These are phyloP conservation scores for Hafferia zeledoni DNA, from an alignment of 2,797 vertebrate species.

Conservation along the genomic window DNA sequence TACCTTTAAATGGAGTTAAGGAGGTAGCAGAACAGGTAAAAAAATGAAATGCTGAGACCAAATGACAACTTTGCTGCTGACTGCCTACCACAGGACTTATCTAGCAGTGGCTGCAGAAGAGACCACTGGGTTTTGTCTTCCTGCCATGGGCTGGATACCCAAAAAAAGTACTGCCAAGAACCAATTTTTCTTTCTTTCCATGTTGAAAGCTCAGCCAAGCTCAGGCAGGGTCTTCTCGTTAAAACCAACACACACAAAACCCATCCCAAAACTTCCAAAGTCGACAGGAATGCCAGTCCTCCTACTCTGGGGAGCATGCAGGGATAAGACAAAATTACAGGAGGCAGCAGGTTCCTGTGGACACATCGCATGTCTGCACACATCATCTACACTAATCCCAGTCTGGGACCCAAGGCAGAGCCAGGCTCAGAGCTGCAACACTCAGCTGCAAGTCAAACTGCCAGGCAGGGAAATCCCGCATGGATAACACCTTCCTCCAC, in stretches of 20 bases:
- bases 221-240: not conserved
- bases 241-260: not conserved
- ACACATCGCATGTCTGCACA: not conserved
- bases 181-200: not conserved
- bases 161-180: rapidly evolving
- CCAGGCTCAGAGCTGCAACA: not conserved
- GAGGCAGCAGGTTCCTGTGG: not conserved
- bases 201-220: not conserved
- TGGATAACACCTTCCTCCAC: rapidly evolving
- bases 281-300: rapidly evolving
- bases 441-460: not conserved
- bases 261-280: not conserved
- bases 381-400: not conserved
- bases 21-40: not conserved
- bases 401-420: not conserved
- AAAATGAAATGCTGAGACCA: not conserved
- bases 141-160: not conserved
- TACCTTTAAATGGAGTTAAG: not conserved
- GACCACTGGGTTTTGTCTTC: not conserved
- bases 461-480: not conserved
- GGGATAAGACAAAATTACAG: not conserved
- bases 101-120: rapidly evolving
- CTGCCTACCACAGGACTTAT: rapidly evolving
- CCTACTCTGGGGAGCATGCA: rapidly evolving
- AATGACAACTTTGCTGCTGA: not conserved